These are phyloP conservation scores for Cheilosia urbana DNA, from an alignment of 2,888 invertebrate genomes.

Conservation along the genomic window DNA sequence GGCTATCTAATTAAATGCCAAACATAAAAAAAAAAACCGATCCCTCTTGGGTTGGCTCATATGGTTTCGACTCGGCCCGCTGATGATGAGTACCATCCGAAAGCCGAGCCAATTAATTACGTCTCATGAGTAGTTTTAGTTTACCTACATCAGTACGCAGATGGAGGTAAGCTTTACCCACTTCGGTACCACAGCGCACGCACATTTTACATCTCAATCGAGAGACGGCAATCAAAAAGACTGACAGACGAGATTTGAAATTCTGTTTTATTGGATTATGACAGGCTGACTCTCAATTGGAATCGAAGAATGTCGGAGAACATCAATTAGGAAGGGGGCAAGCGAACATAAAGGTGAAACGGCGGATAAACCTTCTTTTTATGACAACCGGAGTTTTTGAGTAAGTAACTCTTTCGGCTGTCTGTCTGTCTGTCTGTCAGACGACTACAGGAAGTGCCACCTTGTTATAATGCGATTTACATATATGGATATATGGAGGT, in stretches of 20 bases:
- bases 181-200: slow-evolving; percentile 42
- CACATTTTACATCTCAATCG: slow-evolving; percentile 62
- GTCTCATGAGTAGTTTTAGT: slow-evolving; percentile 50
- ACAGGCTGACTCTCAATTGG: slow-evolving; percentile 56
- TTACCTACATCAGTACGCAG: slow-evolving; percentile 41
- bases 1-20: slow-evolving; percentile 65
- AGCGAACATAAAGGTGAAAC: neutral
- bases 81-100: slow-evolving; percentile 39
- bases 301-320: slow-evolving; percentile 55
- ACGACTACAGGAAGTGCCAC: slow-evolving; percentile 61
- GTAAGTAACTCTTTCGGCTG: slow-evolving; percentile 38
- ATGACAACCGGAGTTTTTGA: slow-evolving; percentile 46
- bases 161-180: slow-evolving; percentile 48
- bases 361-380: slow-evolving; percentile 51
- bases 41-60: no score
- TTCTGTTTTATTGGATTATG: slow-evolving; percentile 72
- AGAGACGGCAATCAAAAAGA: slow-evolving; percentile 19
- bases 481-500: slow-evolving; percentile 3
- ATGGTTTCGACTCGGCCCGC: neutral
- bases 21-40: slow-evolving; percentile 9
- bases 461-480: slow-evolving; percentile 69
- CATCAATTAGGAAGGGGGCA: slow-evolving; percentile 57
- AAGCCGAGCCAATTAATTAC: slow-evolving; percentile 70
- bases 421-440: slow-evolving; percentile 34
- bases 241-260: slow-evolving; percentile 63